Conservation (phyloP, 2,888 invertebrate genomes). For the Agriopis aurantiaria region DNA sequence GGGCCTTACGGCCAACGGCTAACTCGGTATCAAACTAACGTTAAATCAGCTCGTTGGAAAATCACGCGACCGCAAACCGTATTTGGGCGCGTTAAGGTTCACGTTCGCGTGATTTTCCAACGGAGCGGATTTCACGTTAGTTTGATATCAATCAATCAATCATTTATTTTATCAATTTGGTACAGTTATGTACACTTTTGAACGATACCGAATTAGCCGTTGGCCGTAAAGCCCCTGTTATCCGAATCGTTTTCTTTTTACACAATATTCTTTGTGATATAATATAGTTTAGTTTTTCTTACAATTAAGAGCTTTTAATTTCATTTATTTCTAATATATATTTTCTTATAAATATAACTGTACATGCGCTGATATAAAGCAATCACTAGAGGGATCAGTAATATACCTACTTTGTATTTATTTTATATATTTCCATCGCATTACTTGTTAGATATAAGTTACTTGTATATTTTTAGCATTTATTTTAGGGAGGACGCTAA, state of each 20-base stretch:
- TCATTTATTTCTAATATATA: constrained; percentile 2
- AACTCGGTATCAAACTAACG: too few species aligned
- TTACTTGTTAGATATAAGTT: constrained; percentile 57
- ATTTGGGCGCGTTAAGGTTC: too few species aligned
- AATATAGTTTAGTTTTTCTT: constrained; percentile 17
- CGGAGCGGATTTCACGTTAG: too few species aligned
- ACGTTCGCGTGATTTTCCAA: too few species aligned
- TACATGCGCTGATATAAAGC: constrained; percentile 15
- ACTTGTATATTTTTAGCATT: constrained; percentile 71
- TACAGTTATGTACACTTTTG: too few species aligned
- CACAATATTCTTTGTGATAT: constrained; percentile 23
- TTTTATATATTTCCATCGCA: constrained; percentile 56
- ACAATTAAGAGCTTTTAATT: constrained; percentile 7
- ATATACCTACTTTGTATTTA: constrained; percentile 46
- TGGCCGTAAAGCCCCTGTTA: too few species aligned
- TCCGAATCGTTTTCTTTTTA: neutral
- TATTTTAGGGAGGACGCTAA: constrained; percentile 46
- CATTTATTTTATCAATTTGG: too few species aligned
- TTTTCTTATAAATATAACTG: constrained; percentile 6
- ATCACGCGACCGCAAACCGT: too few species aligned
- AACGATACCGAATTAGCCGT: too few species aligned
- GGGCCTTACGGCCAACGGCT: too few species aligned
- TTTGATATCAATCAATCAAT: too few species aligned
- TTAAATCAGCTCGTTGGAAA: too few species aligned
- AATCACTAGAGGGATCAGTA: constrained; percentile 48